phyloP scores from a whole-genome alignment of 2,113 vertebrate genomes.

The Thalassoma bifasciatum region DNA sequence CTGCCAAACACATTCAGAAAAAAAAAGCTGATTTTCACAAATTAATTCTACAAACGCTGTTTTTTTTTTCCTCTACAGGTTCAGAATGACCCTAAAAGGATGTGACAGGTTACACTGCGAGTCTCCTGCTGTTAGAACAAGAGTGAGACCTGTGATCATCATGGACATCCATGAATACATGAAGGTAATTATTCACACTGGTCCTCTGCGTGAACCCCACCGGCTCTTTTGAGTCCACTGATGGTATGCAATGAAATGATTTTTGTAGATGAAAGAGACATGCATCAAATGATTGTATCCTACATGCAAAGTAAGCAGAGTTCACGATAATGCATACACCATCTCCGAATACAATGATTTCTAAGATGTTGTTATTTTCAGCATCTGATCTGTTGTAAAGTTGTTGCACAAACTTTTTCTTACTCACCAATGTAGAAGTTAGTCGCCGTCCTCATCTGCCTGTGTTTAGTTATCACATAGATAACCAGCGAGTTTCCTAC shows the following conservation, averaged over 20 bases:
- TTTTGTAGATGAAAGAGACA: conserved; percentile 24
- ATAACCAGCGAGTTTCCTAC: conserved; percentile 87
- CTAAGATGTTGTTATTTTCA: not conserved
- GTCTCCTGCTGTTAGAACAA: not conserved
- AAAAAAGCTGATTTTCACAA: not conserved
- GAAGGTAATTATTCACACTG: not conserved
- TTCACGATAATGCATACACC: too few species aligned
- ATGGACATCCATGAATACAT: not conserved
- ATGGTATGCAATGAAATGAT: not conserved
- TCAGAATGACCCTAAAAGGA: not conserved
- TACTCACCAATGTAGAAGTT: conserved; percentile 89
- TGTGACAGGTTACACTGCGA: too few species aligned
- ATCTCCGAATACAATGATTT: too few species aligned
- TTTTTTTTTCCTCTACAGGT: not conserved
- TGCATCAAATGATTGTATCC: conserved; percentile 16
- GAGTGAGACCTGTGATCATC: not conserved
- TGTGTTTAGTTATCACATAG: conserved; percentile 87
- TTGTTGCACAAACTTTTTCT: not conserved
- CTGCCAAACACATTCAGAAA: not conserved
- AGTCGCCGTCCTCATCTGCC: conserved; percentile 88
- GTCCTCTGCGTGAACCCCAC: not conserved
- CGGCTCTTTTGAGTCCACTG: conserved; percentile 14
- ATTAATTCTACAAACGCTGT: too few species aligned
- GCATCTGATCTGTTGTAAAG: not conserved
- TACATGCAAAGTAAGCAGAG: too few species aligned